Percentiles rank a stretch among this genome's conserved stretches.
phyloP scores from a whole-genome alignment of 1,140 invertebrate genomes.

The Heliconius hewitsoni region DNA sequence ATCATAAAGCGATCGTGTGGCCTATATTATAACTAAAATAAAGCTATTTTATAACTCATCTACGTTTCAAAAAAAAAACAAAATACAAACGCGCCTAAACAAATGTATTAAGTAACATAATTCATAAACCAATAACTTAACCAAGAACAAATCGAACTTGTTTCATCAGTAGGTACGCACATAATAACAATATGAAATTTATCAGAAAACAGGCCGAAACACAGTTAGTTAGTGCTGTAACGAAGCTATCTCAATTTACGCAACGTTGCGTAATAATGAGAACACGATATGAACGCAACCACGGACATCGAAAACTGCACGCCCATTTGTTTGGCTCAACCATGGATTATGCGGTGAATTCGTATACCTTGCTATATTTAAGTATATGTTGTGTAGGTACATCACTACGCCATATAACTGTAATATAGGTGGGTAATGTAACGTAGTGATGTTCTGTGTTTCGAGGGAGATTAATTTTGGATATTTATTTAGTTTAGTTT shows the following conservation, averaged over 20 bases:
- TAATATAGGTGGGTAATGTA: no score
- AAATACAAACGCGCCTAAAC: not conserved
- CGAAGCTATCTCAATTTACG: conserved; percentile 13
- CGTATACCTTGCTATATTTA: not conserved
- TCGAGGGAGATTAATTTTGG: not conserved
- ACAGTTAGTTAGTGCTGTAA: not conserved
- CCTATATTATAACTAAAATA: no score
- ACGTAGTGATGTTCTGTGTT: not conserved
- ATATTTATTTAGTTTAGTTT: not conserved
- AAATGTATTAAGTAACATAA: not conserved
- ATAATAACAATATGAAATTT: not conserved
- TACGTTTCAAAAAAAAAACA: no score
- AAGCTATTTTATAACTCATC: no score
- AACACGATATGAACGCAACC: not conserved
- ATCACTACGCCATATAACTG: not conserved
- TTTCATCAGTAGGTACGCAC: no score
- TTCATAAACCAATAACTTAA: not conserved
- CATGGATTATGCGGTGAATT: conserved; percentile 6
- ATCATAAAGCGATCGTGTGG: no score
- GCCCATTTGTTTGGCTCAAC: conserved; percentile 9
- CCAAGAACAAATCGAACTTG: not conserved
- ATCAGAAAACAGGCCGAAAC: not conserved
- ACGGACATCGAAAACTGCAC: conserved; percentile 10
- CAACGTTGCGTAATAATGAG: conserved; percentile 1
- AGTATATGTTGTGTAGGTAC: not conserved